A percentile compares a stretch with the other conserved stretches of the same genome.
phyloP scores from a whole-genome alignment of 2,797 vertebrate species.

The Cirrhinus molitorella region DNA sequence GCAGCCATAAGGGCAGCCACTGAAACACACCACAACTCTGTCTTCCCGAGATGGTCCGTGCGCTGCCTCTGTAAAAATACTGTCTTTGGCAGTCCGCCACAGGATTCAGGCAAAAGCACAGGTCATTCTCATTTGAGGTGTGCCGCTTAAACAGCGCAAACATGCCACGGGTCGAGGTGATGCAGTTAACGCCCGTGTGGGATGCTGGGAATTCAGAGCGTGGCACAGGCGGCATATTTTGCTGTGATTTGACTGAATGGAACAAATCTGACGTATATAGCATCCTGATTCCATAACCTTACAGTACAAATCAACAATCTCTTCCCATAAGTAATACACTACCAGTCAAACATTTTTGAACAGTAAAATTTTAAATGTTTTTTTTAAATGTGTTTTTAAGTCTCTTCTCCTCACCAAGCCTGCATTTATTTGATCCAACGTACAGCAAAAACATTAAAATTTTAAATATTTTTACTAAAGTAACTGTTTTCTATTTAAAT shows the following conservation, averaged over 20 bases:
- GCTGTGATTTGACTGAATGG: slow-evolving; percentile 40
- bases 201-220: slow-evolving; percentile 40
- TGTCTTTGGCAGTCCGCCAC: slow-evolving; percentile 64
- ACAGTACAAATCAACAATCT: slow-evolving; percentile 35
- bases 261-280: slow-evolving; percentile 26
- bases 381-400: too few species aligned
- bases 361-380: too few species aligned
- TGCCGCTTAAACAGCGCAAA: slow-evolving; percentile 56
- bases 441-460: too few species aligned
- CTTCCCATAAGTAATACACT: background rate
- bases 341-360: too few species aligned
- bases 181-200: slow-evolving; percentile 38
- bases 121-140: slow-evolving; percentile 59
- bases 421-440: too few species aligned
- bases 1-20: slow-evolving; percentile 49
- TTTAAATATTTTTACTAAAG: too few species aligned
- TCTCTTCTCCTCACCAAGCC: too few species aligned
- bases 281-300: slow-evolving; percentile 26
- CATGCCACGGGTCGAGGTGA: slow-evolving; percentile 48
- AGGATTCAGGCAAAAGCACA: slow-evolving; percentile 41
- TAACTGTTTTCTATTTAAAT: too few species aligned
- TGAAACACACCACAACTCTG: slow-evolving; percentile 52
- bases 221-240: slow-evolving; percentile 15
- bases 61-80: slow-evolving; percentile 64
- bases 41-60: slow-evolving; percentile 52